Conservation (phyloP, 2,888 invertebrate species). For the Trachelus stipa region DNA sequence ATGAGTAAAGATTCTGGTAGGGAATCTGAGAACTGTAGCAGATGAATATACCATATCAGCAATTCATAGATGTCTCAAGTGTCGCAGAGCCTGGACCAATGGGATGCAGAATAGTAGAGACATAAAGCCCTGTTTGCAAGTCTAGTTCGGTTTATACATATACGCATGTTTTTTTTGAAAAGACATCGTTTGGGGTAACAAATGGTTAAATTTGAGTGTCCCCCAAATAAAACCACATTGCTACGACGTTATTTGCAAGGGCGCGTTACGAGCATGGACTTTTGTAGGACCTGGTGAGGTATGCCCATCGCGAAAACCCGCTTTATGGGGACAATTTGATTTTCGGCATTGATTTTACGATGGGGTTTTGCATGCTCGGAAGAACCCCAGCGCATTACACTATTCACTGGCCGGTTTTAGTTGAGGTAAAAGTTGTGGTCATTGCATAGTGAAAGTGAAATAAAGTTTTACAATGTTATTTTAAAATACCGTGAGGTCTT, state of each 20-base stretch:
- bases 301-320: conserved; percentile 14
- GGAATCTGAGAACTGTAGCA: background rate
- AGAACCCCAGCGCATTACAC: conserved; percentile 18
- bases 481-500: conserved; percentile 11
- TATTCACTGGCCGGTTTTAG: conserved; percentile 22
- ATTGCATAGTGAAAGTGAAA: conserved; percentile 45
- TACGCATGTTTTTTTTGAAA: background rate
- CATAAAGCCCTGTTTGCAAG: background rate
- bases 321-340: conserved; percentile 54
- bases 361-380: conserved; percentile 45
- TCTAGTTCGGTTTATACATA: conserved; percentile 32
- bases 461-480: conserved; percentile 51
- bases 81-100: background rate
- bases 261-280: background rate
- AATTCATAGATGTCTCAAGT: background rate
- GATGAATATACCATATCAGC: background rate
- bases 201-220: conserved; percentile 43
- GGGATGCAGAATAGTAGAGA: background rate
- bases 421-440: conserved; percentile 60
- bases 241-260: conserved; percentile 2
- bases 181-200: conserved; percentile 44
- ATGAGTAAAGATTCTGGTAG: background rate
- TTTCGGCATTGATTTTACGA: conserved; percentile 52
- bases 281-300: background rate
- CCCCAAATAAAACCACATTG: conserved; percentile 53